phyloP scores from a whole-genome alignment of 2,113 vertebrate species.

The Amazona vittata region DNA sequence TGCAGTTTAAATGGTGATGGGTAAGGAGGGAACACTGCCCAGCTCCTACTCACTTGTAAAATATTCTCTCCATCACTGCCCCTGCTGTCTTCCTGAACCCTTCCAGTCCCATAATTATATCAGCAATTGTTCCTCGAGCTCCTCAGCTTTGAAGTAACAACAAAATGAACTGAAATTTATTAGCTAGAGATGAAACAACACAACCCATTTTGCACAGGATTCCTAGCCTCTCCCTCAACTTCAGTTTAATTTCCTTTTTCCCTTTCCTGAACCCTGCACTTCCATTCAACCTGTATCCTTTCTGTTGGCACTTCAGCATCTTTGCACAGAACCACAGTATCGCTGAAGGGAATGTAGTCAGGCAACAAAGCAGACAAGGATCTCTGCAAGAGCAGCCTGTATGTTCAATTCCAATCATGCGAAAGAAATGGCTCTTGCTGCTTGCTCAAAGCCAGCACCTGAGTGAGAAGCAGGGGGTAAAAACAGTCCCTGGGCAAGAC shows the following conservation, averaged over 20 bases:
- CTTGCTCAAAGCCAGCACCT: not conserved
- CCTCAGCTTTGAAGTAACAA: not conserved
- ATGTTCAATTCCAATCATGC: not conserved
- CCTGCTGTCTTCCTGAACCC: not conserved
- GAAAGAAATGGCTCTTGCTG: not conserved
- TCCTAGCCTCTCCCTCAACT: not conserved
- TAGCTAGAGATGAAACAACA: not conserved
- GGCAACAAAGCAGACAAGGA: not conserved
- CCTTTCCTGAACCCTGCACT: not conserved
- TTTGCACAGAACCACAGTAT: not conserved
- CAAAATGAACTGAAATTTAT: not conserved
- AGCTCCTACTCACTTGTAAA: not conserved
- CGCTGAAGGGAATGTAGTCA: not conserved
- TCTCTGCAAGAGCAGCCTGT: not conserved
- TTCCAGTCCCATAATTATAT: not conserved
- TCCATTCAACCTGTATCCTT: not conserved
- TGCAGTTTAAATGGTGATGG: not conserved
- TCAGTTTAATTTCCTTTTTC: slow-evolving; percentile 24
- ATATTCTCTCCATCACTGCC: not conserved
- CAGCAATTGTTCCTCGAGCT: not conserved
- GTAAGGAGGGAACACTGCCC: not conserved
- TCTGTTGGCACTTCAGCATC: not conserved
- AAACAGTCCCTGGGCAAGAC: not conserved
- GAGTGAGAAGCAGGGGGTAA: not conserved
- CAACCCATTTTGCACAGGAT: not conserved